A percentile compares a stretch with the other conserved stretches of the same genome.
Evolutionary conservation across 92 coral and sea anemone species (phyloP).

Genomic region (Blastomussa wellsi): DNA sequence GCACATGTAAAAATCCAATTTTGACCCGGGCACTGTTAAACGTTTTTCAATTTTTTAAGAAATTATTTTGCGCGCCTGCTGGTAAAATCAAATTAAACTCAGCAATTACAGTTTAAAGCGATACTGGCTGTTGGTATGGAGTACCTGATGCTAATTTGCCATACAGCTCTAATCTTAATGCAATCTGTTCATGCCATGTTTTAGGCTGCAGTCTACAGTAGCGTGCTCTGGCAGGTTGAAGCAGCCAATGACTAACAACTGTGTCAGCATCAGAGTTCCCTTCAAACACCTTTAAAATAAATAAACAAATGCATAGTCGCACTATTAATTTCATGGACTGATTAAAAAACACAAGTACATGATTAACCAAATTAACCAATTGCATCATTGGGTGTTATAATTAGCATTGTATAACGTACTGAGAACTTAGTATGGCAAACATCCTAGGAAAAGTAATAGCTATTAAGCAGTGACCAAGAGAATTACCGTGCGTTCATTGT

Average conservation of each 20-base stretch:
- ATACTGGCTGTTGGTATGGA: background rate
- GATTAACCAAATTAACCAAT: too few relatives aligned
- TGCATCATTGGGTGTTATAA: too few relatives aligned
- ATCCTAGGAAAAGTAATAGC: too few relatives aligned
- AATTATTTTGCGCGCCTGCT: too few relatives aligned
- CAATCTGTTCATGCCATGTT: slow-evolving; percentile 86
- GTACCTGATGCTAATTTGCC: slow-evolving; percentile 73
- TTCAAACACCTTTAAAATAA: slow-evolving; percentile 63
- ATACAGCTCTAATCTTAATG: slow-evolving; percentile 74
- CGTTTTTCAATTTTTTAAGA: too few relatives aligned
- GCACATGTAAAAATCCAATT: too few relatives aligned
- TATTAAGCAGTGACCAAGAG: too few relatives aligned
- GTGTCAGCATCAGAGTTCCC: slow-evolving; percentile 78
- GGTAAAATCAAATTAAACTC: background rate
- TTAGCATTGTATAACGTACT: too few relatives aligned
- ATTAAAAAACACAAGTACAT: too few relatives aligned
- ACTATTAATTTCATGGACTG: background rate
- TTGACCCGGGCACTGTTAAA: too few relatives aligned
- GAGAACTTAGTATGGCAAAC: too few relatives aligned
- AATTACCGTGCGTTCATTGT: too few relatives aligned
- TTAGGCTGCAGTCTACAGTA: slow-evolving; percentile 69
- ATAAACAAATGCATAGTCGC: background rate
- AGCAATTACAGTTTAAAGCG: background rate
- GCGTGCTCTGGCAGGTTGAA: slow-evolving; percentile 63
- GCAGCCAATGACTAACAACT: slow-evolving; percentile 62